These are phyloP conservation scores for Trachymyrmex septentrionalis DNA, from an alignment of 1,140 invertebrate genomes.

Conservation along the genomic window DNA sequence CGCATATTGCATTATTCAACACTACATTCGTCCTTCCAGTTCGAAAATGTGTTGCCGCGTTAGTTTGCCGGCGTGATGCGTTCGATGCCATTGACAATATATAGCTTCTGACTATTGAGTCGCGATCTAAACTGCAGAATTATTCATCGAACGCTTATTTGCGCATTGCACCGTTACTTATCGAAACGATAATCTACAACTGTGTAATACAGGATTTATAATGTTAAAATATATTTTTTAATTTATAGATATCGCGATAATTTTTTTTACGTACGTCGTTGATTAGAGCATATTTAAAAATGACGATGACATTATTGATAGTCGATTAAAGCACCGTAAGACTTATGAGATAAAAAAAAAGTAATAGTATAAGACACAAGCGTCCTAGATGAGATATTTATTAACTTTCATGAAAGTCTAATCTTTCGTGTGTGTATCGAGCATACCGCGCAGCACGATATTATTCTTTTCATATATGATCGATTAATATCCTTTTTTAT, in stretches of 20 bases:
- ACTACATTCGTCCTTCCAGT: slow-evolving; percentile 70
- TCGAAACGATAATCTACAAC: not conserved
- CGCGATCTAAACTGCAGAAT: slow-evolving; percentile 32
- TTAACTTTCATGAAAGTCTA: slow-evolving; percentile 77
- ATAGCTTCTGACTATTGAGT: slow-evolving; percentile 43
- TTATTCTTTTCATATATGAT: slow-evolving; percentile 45
- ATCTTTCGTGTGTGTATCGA: slow-evolving; percentile 47
- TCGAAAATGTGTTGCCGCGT: slow-evolving; percentile 65
- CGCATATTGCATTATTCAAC: slow-evolving; percentile 83
- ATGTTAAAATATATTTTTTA: not conserved
- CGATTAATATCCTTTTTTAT: slow-evolving; percentile 42
- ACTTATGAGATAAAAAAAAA: slow-evolving; percentile 19
- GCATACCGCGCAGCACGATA: not conserved
- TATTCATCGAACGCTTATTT: slow-evolving; percentile 38
- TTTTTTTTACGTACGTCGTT: not conserved
- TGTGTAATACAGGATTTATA: not conserved
- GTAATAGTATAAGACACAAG: slow-evolving; percentile 28
- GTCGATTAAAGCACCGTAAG: slow-evolving; percentile 37
- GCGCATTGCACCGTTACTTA: not conserved
- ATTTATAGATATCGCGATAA: not conserved
- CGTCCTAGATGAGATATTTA: slow-evolving; percentile 64
- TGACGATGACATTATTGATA: slow-evolving; percentile 13
- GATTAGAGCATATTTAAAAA: slow-evolving; percentile 16
- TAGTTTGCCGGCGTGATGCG: slow-evolving; percentile 75
- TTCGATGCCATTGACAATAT: slow-evolving; percentile 56